Conservation (phyloP, 2,797 vertebrate species). For the Danionella dracula region DNA sequence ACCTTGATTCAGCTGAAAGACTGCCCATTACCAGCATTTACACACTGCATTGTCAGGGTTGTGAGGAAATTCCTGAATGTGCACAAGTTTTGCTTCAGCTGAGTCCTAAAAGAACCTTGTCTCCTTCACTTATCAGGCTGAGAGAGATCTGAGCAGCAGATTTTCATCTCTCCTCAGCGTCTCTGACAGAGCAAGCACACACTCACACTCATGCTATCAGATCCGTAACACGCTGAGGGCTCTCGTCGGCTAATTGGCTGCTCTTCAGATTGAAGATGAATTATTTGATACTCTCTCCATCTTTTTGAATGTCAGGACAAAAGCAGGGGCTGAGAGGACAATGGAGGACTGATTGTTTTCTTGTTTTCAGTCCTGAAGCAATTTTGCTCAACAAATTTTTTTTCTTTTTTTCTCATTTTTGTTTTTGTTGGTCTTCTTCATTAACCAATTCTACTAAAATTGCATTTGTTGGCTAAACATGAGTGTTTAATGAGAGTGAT, state of each 20-base stretch:
- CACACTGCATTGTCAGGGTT: no score
- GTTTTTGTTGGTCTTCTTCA: neutral
- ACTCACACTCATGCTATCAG: neutral
- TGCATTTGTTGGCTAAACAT: neutral
- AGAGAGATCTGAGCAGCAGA: neutral
- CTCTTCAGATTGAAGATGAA: slow-evolving; percentile 36
- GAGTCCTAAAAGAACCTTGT: slow-evolving; percentile 28
- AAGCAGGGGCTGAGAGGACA: neutral
- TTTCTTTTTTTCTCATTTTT: neutral
- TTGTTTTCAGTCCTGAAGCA: neutral
- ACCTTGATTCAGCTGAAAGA: no score
- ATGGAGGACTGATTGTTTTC: neutral
- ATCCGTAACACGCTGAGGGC: slow-evolving; percentile 12
- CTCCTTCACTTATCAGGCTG: slow-evolving; percentile 19
- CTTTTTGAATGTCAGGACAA: slow-evolving; percentile 11
- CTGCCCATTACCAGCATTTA: no score
- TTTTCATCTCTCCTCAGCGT: slow-evolving; percentile 14
- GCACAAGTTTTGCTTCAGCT: slow-evolving; percentile 6
- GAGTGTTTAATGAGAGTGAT: neutral
- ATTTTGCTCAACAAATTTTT: slow-evolving; percentile 22
- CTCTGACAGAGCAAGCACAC: neutral
- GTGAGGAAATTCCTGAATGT: no score
- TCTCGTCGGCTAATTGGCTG: slow-evolving; percentile 11
- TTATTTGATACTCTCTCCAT: slow-evolving; percentile 16
- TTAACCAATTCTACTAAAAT: neutral